A percentile compares a stretch with the other conserved stretches of the same genome.
Conservation (phyloP, 2,113 vertebrate species). For the Callorhinus ursinus region DNA sequence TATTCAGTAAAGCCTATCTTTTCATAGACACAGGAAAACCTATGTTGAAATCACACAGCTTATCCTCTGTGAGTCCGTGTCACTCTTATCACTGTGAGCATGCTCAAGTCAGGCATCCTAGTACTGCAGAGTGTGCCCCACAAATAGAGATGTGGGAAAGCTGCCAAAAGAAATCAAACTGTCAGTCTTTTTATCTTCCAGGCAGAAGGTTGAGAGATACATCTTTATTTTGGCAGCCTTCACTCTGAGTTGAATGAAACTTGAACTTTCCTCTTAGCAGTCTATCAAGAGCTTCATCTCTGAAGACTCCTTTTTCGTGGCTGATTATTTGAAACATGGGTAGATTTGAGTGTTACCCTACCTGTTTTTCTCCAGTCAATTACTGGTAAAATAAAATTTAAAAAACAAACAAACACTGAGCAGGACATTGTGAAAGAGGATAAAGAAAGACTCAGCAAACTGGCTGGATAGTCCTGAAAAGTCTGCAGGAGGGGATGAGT, state of each 20-base stretch:
- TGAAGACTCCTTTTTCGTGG: background rate
- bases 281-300: slow-evolving; percentile 16
- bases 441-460: background rate
- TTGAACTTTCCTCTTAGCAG: slow-evolving; percentile 8
- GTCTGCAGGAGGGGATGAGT: background rate
- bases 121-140: background rate
- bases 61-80: background rate
- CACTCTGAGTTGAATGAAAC: slow-evolving; percentile 21
- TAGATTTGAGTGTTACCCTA: background rate
- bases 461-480: background rate
- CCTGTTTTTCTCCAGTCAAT: background rate
- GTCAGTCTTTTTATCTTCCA: background rate
- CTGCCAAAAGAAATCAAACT: slow-evolving; percentile 26
- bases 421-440: background rate
- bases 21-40: background rate
- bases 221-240: slow-evolving; percentile 56
- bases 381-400: background rate
- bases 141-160: background rate
- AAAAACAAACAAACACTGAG: background rate
- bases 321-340: background rate
- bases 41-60: background rate
- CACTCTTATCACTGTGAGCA: background rate
- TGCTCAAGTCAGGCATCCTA: background rate
- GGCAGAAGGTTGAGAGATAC: background rate
- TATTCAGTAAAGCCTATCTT: background rate